A percentile compares a stretch with the other conserved stretches of the same genome.
phyloP scores from a whole-genome alignment of 2,888 invertebrate species.

The Gymnosoma rotundatum region DNA sequence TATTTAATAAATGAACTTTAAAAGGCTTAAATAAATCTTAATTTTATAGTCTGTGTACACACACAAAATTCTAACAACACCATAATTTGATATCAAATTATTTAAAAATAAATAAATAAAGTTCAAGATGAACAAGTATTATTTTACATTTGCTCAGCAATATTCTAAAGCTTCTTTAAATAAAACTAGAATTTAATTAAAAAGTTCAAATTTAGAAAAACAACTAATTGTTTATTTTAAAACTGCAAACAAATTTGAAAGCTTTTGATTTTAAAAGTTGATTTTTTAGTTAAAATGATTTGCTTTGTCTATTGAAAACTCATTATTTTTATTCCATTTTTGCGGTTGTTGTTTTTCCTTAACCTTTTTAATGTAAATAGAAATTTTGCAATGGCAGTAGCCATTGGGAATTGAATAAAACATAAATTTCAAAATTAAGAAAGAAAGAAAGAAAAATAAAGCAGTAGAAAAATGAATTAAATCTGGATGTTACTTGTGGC shows the following conservation, averaged over 20 bases:
- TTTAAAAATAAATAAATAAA: constrained; percentile 45
- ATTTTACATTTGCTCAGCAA: neutral
- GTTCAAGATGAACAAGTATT: constrained; percentile 63
- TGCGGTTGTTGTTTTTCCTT: constrained; percentile 30
- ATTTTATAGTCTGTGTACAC: no score
- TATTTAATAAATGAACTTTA: no score
- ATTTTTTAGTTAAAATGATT: constrained; percentile 12
- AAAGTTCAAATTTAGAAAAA: neutral
- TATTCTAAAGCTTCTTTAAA: neutral
- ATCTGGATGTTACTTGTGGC: constrained; percentile 22
- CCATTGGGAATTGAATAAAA: no score
- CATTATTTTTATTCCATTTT: constrained; percentile 7
- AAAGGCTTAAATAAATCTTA: no score
- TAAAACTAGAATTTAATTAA: constrained; percentile 1
- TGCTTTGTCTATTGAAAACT: no score
- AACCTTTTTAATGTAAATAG: constrained; percentile 28
- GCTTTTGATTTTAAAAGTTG: neutral
- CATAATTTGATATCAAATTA: constrained; percentile 34
- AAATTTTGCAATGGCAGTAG: constrained; percentile 47
- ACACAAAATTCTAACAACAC: no score
- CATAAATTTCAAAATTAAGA: no score
- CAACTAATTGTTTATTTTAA: neutral
- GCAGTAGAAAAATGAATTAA: constrained; percentile 9
- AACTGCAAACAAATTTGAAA: neutral
- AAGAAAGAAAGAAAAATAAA: neutral